Evolutionary conservation across 2,888 invertebrate species (phyloP).

Genomic region (Belgica antarctica): DNA sequence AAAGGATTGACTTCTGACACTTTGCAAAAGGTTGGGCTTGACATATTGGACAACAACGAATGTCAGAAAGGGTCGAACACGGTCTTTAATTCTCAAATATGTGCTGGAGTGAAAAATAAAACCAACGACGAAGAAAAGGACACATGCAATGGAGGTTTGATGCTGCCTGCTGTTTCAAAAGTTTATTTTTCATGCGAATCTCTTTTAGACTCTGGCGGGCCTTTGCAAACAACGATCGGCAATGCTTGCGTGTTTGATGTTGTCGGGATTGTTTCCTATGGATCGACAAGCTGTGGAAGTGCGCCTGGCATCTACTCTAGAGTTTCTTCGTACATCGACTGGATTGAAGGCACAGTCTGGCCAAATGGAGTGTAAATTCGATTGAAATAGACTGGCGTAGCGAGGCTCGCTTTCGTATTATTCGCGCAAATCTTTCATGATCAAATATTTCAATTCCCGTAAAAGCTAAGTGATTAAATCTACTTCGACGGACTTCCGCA

Average conservation of each 20-base stretch:
- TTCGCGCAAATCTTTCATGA: too few species aligned
- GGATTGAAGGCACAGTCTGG: conserved; percentile 9
- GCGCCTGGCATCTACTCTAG: conserved; percentile 12
- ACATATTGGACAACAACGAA: conserved; percentile 49
- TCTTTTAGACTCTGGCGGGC: conserved; percentile 47
- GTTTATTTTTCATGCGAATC: background rate
- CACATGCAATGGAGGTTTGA: conserved; percentile 48
- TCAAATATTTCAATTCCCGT: too few species aligned
- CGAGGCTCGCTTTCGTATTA: too few species aligned
- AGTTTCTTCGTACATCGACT: conserved; percentile 12
- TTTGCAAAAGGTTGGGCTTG: conserved; percentile 53
- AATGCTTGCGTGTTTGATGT: background rate
- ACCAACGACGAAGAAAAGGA: conserved; percentile 52
- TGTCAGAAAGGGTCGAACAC: conserved; percentile 50
- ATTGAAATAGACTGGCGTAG: too few species aligned
- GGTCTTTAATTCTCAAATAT: conserved; percentile 49
- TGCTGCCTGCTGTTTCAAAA: background rate
- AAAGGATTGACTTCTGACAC: conserved; percentile 49
- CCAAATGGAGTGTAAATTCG: too few species aligned
- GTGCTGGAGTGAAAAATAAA: background rate
- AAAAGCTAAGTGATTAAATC: too few species aligned
- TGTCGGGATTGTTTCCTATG: background rate
- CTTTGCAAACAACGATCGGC: conserved; percentile 49
- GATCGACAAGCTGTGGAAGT: background rate
- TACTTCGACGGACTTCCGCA: too few species aligned